Evolutionary conservation across 1,140 invertebrate genomes (phyloP), one percentile per base, ranked within the genome.

Genomic region (Trichonephila clavata): DNA sequence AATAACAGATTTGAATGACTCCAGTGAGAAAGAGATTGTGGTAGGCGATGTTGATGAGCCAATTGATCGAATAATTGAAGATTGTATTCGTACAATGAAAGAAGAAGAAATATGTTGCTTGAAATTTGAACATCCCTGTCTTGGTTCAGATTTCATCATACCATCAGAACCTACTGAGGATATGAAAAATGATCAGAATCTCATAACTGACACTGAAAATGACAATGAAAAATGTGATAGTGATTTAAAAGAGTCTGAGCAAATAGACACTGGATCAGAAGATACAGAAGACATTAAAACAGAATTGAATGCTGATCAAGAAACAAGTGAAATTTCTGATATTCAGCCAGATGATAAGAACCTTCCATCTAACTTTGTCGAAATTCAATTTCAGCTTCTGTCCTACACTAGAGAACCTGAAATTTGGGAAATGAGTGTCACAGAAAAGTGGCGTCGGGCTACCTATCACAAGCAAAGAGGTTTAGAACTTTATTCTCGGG

Each of bases 371-470:
- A 93, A 60, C 71, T 59, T n/a, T 50, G 80, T 90, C 59, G 77
- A 94, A 90, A 83, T 94, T 24, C 68, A 94, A 32, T 83, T 94
- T 43, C 89, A 94, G 39, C 59, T 94, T 18, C 24, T 92, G 20
- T 71, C 84, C n/a, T 94, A 94, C 63, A 92, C 92, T 83, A 63
- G 89, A 83, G 92, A 94, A 43, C 91, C 94, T 16, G 94, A 95
- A 77, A 94, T 95, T 27, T 94, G 90, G 88, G 94, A 95, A 71
- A 94, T 95, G 94, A 94, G 93, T 68, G 92, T 92, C 18, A 92
- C 93, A 20, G 93, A 94, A 94, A 96, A 96, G 87, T 96, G 96
- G 94, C 89, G 95, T 8, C 94, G 94, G 68, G 95, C 96, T 0
- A 94, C 95, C 7, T 95, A 95, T 57, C 94, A 95, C 24, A 95